Evolutionary conservation across 1,140 invertebrate genomes (phyloP).

Genomic region (Lordiphosa clarofinis): DNA sequence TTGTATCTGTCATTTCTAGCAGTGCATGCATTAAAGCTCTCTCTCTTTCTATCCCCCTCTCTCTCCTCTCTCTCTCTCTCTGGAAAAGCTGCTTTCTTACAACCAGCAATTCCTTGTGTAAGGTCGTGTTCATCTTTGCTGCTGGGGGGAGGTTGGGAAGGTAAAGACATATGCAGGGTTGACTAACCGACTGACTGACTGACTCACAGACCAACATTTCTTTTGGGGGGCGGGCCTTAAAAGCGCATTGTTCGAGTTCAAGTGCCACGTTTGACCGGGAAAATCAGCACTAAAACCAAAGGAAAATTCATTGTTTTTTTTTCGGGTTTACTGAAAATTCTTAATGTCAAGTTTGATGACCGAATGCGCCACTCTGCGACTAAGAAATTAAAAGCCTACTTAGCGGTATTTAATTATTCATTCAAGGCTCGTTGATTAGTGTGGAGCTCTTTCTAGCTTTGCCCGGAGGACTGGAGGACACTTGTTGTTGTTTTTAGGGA

Average conservation of each 20-base stretch:
- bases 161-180: background rate
- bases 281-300: conserved; percentile 13
- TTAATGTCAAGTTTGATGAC: conserved; percentile 17
- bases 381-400: conserved; percentile 66
- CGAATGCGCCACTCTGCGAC: conserved; percentile 3
- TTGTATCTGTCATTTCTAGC: conserved; percentile 28
- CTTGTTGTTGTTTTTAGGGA: conserved; percentile 44
- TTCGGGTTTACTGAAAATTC: conserved; percentile 12
- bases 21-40: conserved; percentile 33
- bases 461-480: background rate
- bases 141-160: conserved; percentile 10
- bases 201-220: conserved; percentile 31
- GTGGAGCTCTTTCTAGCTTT: conserved; percentile 5
- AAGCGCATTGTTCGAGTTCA: conserved; percentile 59
- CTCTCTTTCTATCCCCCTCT: conserved; percentile 1
- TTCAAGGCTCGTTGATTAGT: conserved; percentile 38
- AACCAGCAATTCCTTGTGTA: conserved; percentile 57
- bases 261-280: conserved; percentile 32
- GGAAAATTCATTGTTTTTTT: conserved; percentile 40
- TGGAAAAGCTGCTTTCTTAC: conserved; percentile 46
- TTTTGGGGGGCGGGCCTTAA: conserved; percentile 8
- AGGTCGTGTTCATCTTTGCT: conserved; percentile 49
- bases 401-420: conserved; percentile 67
- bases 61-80: background rate
- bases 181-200: conserved; percentile 18